phyloP scores from a whole-genome alignment of 2,888 invertebrate species.

The Apotomis capreana region DNA sequence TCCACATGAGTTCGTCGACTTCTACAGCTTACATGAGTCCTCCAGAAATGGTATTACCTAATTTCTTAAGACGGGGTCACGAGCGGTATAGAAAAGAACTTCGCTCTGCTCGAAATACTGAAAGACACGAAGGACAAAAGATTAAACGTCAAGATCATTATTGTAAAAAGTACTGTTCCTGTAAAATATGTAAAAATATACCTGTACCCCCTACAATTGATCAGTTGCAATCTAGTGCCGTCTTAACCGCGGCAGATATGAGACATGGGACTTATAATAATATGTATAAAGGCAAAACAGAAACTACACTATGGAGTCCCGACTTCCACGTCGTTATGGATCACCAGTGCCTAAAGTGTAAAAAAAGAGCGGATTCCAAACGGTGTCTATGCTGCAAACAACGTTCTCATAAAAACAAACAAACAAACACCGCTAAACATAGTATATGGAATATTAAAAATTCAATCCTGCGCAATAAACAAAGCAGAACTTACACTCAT shows the following conservation, averaged over 20 bases:
- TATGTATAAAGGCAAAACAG: constrained; percentile 39
- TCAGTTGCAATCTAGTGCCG: background rate
- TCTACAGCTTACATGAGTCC: constrained; percentile 81
- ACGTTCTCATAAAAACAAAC: constrained; percentile 47
- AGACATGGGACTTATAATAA: constrained; percentile 38
- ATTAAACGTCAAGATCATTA: constrained; percentile 44
- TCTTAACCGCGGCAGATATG: constrained; percentile 33
- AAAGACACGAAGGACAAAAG: constrained; percentile 45
- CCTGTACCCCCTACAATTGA: constrained; percentile 12
- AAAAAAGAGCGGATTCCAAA: constrained; percentile 41
- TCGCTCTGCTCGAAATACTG: constrained; percentile 48
- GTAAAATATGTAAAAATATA: constrained; percentile 42
- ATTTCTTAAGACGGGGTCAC: constrained; percentile 58
- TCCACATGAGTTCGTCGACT: constrained; percentile 78
- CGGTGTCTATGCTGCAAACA: constrained; percentile 42
- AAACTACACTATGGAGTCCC: constrained; percentile 13
- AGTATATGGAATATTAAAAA: constrained; percentile 18
- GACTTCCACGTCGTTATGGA: constrained; percentile 42
- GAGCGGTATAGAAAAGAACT: constrained; percentile 50
- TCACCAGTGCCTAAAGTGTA: constrained; percentile 50
- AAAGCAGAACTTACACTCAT: constrained; percentile 52
- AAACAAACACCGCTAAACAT: constrained; percentile 44
- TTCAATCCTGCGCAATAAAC: constrained; percentile 39
- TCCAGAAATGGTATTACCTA: constrained; percentile 72
- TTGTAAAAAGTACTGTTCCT: constrained; percentile 49